Evolutionary conservation across 2,797 vertebrate species (phyloP), one percentile per base, ranked within the genome.

Genomic region (Danio jaintianensis): DNA sequence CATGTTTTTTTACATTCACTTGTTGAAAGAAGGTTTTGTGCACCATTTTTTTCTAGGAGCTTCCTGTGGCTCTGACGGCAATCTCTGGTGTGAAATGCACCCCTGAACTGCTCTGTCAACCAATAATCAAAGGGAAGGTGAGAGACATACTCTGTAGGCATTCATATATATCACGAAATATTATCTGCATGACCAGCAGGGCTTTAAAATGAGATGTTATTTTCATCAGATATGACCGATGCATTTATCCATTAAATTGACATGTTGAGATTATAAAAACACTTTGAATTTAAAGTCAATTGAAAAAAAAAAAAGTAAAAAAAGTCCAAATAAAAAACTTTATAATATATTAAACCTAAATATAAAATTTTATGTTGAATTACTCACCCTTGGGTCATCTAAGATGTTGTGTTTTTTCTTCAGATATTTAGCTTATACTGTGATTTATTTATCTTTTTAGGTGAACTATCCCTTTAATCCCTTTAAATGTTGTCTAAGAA

Each of bases 41-140:
- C 58, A 29, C 53, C 29, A 47, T 45, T 67, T 40, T 75, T 58
- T 47, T 73, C 6, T 58, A 94, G 94, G 90, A 92, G 77, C 77
- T 93, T 43, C 85, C 87, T 16, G 83, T 36, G 18, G 87, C 88
- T 83, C 86, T 93, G n/a, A 74, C 93, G 91, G 87, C 93, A 82
- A 90, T 98, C 78, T 95, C 96, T 78, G 95, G 96, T 85, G 93
- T 98, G 72, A 88, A 81, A 40, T 96, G 95, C 83, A 89, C 90
- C 84, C 95, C 95, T 1, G 94, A 96, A 70, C 93, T 95, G 55
- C 95, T 95, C 55, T 86, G 90, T 15, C 88, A 96, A 79, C 91
- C 94, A 15, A 82, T 94, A 11, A 91, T 98, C 89, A 94, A 93
- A 91, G 95, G 95, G 83, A 96, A 94, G 91, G 94, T 95, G 89